Evolutionary conservation across 2,797 vertebrate genomes (phyloP), one percentile per base, ranked within the genome.

Genomic region (Hyperoplus lanceolatus): DNA sequence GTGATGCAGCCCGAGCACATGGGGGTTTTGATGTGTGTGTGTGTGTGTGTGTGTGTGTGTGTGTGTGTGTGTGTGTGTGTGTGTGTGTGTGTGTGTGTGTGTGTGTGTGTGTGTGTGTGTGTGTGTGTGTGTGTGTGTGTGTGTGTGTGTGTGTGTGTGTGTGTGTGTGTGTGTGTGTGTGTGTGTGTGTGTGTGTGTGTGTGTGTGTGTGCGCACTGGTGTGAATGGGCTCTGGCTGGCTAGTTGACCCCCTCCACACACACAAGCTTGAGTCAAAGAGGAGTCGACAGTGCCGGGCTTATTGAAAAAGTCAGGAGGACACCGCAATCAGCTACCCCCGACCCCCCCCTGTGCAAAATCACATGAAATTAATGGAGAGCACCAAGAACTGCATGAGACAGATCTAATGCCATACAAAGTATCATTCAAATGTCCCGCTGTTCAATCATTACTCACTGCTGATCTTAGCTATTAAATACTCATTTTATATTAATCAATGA

Each of bases 251-350:
- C 89, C 88, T 83, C 81, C 92, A 89, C 84, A 80, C 83, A 87
- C 80, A 75, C 15, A 65, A 83, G 88, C 86, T 85, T 88, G 90
- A 91, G 88, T 64, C 70, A 88, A 79, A 92, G 88, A 70, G 80
- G 85, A 88, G 81, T 71, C 14, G 88, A 92, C 90, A 87, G 87
- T 51, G 73, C 77, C 14, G 45, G 71, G 81, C 88, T 92, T 88
- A 91, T 89, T 89, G 87, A 57, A 75, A 73, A 87, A 89, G 91
- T 91, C 87, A 89, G 75, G 83, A 86, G 90, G 91, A 88, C 83
- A 84, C 84, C 77, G 88, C 89, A 91, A 94, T 93, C 90, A 91
- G 83, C 81, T 85, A 81, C 60, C 80, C 83, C 69, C 75, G 21
- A 1, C 21, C 21, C 21, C 21, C 21, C 29, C 29, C 83, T 89